These are phyloP conservation scores for Cyclargus thomasi DNA, from an alignment of 1,140 invertebrate genomes.

Conservation along the genomic window DNA sequence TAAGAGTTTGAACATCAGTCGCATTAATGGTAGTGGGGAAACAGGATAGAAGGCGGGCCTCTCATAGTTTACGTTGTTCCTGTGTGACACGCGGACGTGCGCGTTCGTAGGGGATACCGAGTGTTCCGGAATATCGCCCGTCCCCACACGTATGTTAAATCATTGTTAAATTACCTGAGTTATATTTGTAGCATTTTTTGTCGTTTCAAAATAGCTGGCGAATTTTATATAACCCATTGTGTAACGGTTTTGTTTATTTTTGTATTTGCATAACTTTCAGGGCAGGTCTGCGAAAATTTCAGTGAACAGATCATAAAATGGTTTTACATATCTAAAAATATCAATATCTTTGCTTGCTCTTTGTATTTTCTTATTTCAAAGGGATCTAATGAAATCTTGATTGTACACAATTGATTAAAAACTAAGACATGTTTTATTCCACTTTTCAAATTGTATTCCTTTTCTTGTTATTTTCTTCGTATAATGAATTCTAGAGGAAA, in stretches of 20 bases:
- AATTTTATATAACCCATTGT: slow-evolving; percentile 15
- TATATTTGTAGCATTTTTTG: background rate
- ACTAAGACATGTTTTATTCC: no score
- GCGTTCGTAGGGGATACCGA: background rate
- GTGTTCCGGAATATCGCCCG: background rate
- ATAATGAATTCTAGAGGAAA: no score
- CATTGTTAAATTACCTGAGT: background rate
- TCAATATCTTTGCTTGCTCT: background rate
- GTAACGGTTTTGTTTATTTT: slow-evolving; percentile 18
- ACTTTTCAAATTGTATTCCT: no score
- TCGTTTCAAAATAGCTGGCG: slow-evolving; percentile 4
- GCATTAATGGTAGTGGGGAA: background rate
- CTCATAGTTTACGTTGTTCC: slow-evolving; percentile 5
- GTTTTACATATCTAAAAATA: no score
- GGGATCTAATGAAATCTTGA: no score
- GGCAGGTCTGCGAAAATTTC: slow-evolving; percentile 4
- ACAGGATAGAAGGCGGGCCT: slow-evolving; percentile 9
- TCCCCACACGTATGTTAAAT: background rate
- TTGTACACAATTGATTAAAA: no score
- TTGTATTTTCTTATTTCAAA: background rate
- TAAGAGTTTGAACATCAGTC: background rate
- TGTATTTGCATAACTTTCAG: background rate
- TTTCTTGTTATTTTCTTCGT: no score
- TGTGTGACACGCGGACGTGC: background rate
- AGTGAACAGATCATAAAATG: background rate